phyloP scores from a whole-genome alignment of 2,113 vertebrate species.

The Pagrus major region DNA sequence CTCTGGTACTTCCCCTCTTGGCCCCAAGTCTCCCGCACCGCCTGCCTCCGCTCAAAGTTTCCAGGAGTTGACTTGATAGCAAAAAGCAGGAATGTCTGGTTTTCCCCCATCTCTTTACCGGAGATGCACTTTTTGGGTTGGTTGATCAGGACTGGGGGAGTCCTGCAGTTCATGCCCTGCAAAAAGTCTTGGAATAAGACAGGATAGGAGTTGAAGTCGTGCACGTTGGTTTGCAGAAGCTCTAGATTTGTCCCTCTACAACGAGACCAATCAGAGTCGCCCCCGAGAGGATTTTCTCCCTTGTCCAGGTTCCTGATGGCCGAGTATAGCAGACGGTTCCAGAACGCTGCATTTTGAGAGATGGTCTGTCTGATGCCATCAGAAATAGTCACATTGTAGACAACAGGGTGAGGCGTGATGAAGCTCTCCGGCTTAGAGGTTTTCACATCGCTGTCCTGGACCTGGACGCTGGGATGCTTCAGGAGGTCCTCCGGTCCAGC shows the following conservation, averaged over 20 bases:
- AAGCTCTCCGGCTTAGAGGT: not conserved
- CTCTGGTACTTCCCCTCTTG: constrained; percentile 52
- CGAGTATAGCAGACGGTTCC: constrained; percentile 79
- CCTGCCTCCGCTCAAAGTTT: constrained; percentile 81
- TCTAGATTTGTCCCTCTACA: constrained; percentile 67
- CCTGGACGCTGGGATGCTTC: not conserved
- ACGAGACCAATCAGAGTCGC: not conserved
- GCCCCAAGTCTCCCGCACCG: constrained; percentile 84
- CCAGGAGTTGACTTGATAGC: constrained; percentile 82
- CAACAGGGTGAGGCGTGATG: accelerated
- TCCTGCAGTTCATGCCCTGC: constrained; percentile 77
- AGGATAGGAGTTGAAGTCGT: constrained; percentile 76
- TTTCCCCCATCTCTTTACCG: accelerated
- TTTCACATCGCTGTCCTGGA: accelerated
- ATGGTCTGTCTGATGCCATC: constrained; percentile 47
- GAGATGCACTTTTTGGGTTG: constrained; percentile 80
- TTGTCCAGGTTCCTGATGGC: constrained; percentile 37
- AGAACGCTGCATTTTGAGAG: constrained; percentile 74
- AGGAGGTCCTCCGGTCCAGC: accelerated
- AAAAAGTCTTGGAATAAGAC: constrained; percentile 75
- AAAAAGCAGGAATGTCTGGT: constrained; percentile 75
- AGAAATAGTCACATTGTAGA: constrained; percentile 46
- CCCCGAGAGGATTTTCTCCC: not conserved
- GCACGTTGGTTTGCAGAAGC: constrained; percentile 73
- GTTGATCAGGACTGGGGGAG: constrained; percentile 76